Percentiles rank a stretch among this genome's conserved stretches.
These are phyloP conservation scores for Pomacea maculata DNA, from an alignment of 1,140 invertebrate genomes.

Conservation along the genomic window DNA sequence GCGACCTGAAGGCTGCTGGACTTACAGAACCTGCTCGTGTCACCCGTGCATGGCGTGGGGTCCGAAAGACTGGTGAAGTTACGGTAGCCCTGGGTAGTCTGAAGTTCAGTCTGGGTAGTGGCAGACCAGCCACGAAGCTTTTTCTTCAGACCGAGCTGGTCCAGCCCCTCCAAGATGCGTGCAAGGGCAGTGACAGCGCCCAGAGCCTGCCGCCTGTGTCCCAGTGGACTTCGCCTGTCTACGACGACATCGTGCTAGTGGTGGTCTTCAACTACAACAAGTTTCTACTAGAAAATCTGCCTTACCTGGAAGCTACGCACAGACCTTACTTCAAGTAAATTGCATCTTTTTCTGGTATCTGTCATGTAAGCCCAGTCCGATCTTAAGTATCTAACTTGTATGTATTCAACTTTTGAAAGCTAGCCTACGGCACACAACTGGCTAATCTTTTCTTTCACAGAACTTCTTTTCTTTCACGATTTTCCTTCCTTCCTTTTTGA, in stretches of 20 bases:
- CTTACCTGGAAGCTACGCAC: conserved; percentile 9
- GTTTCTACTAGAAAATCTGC: conserved; percentile 14
- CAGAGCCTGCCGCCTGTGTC: background rate
- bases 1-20: background rate
- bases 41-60: background rate
- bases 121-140: background rate
- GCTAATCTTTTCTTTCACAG: too few species aligned
- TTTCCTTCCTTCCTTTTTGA: too few species aligned
- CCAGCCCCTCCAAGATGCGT: background rate
- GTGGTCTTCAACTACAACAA: conserved; percentile 22
- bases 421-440: too few species aligned
- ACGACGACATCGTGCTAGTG: conserved; percentile 6
- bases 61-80: conserved; percentile 7
- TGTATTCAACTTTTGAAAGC: too few species aligned
- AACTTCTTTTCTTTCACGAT: too few species aligned
- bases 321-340: conserved; percentile 20
- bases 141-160: background rate
- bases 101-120: background rate
- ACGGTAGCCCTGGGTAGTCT: conserved; percentile 2
- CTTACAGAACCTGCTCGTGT: background rate
- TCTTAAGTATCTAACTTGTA: too few species aligned
- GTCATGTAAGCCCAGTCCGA: too few species aligned
- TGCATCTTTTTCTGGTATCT: too few species aligned
- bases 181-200: background rate
- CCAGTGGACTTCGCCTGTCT: conserved; percentile 3